Base-by-base conservation (phyloP, 2,888 invertebrate species). In the Melanostoma scalare region DNA sequence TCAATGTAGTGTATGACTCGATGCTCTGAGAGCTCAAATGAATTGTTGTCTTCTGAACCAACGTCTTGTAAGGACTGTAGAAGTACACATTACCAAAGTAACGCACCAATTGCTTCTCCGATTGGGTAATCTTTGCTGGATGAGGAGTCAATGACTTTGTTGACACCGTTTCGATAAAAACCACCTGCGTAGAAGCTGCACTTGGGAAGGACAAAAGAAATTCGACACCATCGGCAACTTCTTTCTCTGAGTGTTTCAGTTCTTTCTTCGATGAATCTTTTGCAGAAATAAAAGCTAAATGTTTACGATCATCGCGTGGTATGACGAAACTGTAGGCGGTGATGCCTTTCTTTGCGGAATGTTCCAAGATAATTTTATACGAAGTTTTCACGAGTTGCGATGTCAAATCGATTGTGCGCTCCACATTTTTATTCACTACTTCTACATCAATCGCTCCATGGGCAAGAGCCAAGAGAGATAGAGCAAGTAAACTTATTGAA, bases 81-180 rank as follows among this genome's bases (percentile, higher is more conserved):
- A 96, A 93, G 89, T 97, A 96, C 74, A 96, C 93, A 89, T 95
- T 97, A 35, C 98, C 98, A 86, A 93, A 93, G 89, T 96, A 99
- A 86, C 96, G 94, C 0, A 99, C 97, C 85, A 98, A 93, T 89
- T 99, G 99, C 88, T 97, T 96, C 88, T 99, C 99, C 84, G 96
- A 95, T 90, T 99, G 99, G 0, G 94, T 93, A 80, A 99, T 98
- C 87, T 95, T 94, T 6, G 94, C 94, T 1, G 99, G 99, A 91
- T 96, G 96, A 0, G 99, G 97, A 38, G 92, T 90, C 36, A 99
- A 92, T 10, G 94, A 93, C 89, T 97, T 96, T 0, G 95, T 95
- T 61, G 95, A 94, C 0, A 96, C 94, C 6, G 94, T 92, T 89
- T 98, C 97, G 0, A 97, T 92, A 38, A 88, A 85, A 6, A 91